These are phyloP conservation scores for Thamnophis elegans DNA, from an alignment of 2,797 vertebrate species.

Conservation along the genomic window DNA sequence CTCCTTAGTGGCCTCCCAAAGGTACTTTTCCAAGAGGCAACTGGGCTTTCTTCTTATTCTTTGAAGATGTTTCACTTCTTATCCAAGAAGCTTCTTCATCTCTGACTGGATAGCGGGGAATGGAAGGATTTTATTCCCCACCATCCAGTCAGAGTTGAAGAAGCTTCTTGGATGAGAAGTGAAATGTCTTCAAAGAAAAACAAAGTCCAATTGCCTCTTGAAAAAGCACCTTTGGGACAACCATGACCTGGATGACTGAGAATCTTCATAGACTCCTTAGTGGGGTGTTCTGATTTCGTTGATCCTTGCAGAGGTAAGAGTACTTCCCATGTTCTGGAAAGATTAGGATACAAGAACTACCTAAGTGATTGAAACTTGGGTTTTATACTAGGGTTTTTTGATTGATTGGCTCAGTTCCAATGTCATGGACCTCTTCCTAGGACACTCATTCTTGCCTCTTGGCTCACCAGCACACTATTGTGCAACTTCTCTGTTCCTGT, in stretches of 20 bases:
- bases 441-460: background rate
- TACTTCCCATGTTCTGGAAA: background rate
- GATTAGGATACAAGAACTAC: background rate
- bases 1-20: background rate
- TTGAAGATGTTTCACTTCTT: too few relatives aligned
- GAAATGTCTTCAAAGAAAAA: too few relatives aligned
- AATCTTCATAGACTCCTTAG: background rate
- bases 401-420: background rate
- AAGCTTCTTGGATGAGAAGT: too few relatives aligned
- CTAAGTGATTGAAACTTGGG: background rate
- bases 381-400: background rate
- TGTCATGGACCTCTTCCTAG: background rate
- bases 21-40: too few relatives aligned
- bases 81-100: too few relatives aligned
- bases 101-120: too few relatives aligned
- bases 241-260: too few relatives aligned
- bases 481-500: background rate
- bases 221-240: too few relatives aligned
- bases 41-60: too few relatives aligned
- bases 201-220: too few relatives aligned
- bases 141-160: too few relatives aligned
- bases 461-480: background rate
- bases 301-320: background rate
- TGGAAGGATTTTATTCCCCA: too few relatives aligned
- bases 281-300: background rate